These are phyloP conservation scores for Sinocyclocheilus grahami DNA, from an alignment of 2,113 vertebrate genomes.

Conservation along the genomic window DNA sequence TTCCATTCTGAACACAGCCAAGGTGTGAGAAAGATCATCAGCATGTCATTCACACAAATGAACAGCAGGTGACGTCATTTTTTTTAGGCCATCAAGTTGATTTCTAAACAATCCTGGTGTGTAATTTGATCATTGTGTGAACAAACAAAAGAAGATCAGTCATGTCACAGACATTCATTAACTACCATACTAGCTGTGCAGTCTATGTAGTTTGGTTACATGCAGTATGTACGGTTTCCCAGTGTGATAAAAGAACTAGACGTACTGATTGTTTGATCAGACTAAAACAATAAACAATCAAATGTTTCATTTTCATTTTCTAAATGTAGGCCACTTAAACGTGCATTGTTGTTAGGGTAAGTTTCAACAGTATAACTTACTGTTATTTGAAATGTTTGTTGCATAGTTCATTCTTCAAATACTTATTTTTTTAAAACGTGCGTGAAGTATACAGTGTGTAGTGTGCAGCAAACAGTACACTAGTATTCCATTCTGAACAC, in stretches of 20 bases:
- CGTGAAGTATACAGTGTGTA: background rate
- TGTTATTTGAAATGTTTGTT: background rate
- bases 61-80: background rate
- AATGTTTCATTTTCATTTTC: background rate
- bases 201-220: background rate
- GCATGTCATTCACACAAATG: conserved; percentile 13
- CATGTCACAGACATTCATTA: conserved; percentile 6
- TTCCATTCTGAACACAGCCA: conserved; percentile 11
- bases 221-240: background rate
- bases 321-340: background rate
- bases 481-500: conserved; percentile 6
- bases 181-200: background rate
- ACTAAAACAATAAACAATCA: background rate
- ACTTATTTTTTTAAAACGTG: background rate
- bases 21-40: conserved; percentile 19
- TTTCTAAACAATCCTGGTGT: background rate
- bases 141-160: conserved; percentile 26
- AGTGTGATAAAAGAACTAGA: background rate
- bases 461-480: background rate
- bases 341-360: background rate
- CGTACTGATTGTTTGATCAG: background rate
- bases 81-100: background rate
- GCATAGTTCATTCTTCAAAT: background rate
- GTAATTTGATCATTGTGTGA: conserved; percentile 22
- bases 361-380: background rate